Evolutionary conservation across 2,113 vertebrate species (phyloP), one percentile per base, ranked within the genome.

Genomic region (Columba janthina): DNA sequence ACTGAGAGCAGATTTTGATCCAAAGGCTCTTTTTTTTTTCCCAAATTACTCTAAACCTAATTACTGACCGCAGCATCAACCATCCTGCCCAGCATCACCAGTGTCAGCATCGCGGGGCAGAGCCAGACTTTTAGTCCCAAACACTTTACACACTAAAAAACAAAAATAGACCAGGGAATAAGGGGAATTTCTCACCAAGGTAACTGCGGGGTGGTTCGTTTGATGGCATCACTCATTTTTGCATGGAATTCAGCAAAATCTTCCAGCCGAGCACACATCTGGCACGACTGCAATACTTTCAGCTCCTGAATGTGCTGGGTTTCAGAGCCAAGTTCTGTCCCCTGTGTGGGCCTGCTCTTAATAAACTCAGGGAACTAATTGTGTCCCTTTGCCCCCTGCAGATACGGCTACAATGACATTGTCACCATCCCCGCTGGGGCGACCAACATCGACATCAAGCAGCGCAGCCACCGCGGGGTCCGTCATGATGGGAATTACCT

Each of bases 361-460:
- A 9, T 26, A 14, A 58, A 6, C 3, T 20, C 11, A 12, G 46
- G 34, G 8, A 12, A 56, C 26, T 44, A 54, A 88, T 36, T 0
- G 0, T 18, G 25, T 95, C 80, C 82, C 82, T 96, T 67, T 95
- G 36, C 6, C 90, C 60, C 6, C 1, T 19, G 11, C 85, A 99
- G 99, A 20, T 99, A 98, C 2, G 99, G 99, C 84, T 99, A 99
- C 97, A 99, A 98, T 1, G 99, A 99, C 91, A 98, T 99, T 3
- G 98, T 99, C 95, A 99, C 99, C 44, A 99, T 99, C 97, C 99
- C 99, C 0, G 97, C 98, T 0, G 99, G 99, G 1, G 99, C 99
- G 28, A 99, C 99, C 19, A 99, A 99, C 94, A 99, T 99, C 22
- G 99, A 99, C 61, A 95, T 99, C 90, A 99, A 99, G 21, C 99